phyloP scores from a whole-genome alignment of 2,113 vertebrate species.

The Sprattus sprattus region DNA sequence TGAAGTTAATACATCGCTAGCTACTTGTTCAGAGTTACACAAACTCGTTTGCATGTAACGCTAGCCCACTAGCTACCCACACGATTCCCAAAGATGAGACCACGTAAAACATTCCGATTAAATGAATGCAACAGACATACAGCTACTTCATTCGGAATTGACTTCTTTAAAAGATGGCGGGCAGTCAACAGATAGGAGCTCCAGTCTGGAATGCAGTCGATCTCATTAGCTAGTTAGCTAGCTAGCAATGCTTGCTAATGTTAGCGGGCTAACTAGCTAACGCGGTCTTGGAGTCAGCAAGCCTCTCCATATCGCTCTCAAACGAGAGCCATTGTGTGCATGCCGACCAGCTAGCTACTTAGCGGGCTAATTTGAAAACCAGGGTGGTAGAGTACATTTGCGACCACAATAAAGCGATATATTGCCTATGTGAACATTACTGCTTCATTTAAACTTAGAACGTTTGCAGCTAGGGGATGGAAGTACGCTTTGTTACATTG shows the following conservation, averaged over 20 bases:
- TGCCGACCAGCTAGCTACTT: conserved; percentile 30
- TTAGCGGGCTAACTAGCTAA: conserved; percentile 50
- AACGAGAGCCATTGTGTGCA: conserved; percentile 35
- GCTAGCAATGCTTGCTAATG: conserved; percentile 24
- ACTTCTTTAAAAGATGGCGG: conserved; percentile 91
- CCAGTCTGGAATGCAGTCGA: conserved; percentile 55
- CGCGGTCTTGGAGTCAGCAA: conserved; percentile 39
- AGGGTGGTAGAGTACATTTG: background rate
- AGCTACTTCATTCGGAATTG: conserved; percentile 39
- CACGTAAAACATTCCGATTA: background rate
- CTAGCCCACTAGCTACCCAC: background rate
- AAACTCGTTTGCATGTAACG: conserved; percentile 8
- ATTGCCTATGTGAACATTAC: conserved; percentile 58
- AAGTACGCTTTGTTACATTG: conserved; percentile 80
- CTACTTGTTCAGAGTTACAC: conserved; percentile 10
- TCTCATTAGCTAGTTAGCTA: conserved; percentile 41
- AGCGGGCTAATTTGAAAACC: conserved; percentile 34
- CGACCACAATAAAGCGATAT: background rate
- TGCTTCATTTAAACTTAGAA: conserved; percentile 39
- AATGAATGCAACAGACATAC: background rate
- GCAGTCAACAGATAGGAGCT: conserved; percentile 67
- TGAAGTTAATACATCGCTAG: background rate
- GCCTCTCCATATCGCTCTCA: conserved; percentile 37
- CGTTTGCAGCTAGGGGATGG: conserved; percentile 27
- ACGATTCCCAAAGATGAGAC: background rate